Percentiles rank a stretch among this genome's conserved stretches.
These are phyloP conservation scores for Phalacrocorax carbo DNA, from an alignment of 2,113 vertebrate species.

Conservation along the genomic window DNA sequence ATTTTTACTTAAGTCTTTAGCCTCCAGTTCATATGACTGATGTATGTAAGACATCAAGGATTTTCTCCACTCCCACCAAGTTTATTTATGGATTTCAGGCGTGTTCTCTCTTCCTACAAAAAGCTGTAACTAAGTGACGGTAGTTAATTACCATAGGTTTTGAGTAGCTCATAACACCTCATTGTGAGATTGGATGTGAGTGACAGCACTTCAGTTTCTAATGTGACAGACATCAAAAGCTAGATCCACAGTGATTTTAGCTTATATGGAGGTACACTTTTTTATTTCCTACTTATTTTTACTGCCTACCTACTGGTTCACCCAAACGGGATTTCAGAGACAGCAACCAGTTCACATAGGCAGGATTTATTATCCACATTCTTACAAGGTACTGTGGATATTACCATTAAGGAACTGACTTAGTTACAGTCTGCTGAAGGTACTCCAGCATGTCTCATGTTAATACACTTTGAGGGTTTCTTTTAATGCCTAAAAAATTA, in stretches of 20 bases:
- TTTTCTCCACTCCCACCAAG: background rate
- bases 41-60: background rate
- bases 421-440: background rate
- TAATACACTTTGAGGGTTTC: background rate
- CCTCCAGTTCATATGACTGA: background rate
- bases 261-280: background rate
- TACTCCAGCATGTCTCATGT: background rate
- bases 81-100: background rate
- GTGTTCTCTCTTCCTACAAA: background rate
- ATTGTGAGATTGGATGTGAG: background rate
- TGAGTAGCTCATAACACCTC: background rate
- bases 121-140: background rate
- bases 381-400: background rate
- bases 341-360: background rate
- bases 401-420: background rate
- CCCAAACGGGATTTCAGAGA: background rate
- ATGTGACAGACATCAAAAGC: background rate
- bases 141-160: background rate
- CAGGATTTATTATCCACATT: background rate
- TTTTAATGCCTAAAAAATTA: background rate
- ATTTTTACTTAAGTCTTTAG: background rate
- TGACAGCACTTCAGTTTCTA: background rate
- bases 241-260: background rate
- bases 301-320: background rate
- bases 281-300: background rate